A percentile compares a stretch with the other conserved stretches of the same genome.
Conservation (phyloP, 92 coral and sea anemone species). For the Epizoanthus ramosus region DNA sequence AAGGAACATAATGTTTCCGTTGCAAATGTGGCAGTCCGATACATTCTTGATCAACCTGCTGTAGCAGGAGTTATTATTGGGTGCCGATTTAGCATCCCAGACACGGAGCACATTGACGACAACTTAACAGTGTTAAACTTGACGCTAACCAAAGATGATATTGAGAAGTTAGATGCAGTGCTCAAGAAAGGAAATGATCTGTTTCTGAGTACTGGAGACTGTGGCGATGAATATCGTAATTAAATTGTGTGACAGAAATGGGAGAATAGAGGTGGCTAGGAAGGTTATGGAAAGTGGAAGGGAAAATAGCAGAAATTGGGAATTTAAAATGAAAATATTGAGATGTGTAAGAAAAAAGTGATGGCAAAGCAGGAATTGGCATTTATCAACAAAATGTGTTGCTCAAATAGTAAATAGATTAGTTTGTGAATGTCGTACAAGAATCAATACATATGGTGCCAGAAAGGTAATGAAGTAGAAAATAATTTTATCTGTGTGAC, state of each 20-base stretch:
- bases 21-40: constrained; percentile 83
- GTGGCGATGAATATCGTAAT: constrained; percentile 85
- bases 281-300: not conserved
- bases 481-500: too few relatives aligned
- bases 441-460: too few relatives aligned
- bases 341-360: too few relatives aligned
- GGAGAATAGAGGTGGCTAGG: not conserved
- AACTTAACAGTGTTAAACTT: constrained; percentile 67
- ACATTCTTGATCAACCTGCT: constrained; percentile 79
- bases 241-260: not conserved
- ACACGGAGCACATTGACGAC: constrained; percentile 68
- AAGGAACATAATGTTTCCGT: constrained; percentile 64
- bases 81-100: constrained; percentile 80
- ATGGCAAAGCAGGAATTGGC: too few relatives aligned
- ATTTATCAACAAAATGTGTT: too few relatives aligned
- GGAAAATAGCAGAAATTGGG: not conserved
- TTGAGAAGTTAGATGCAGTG: constrained; percentile 56
- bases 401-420: too few relatives aligned
- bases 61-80: constrained; percentile 82
- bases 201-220: constrained; percentile 81
- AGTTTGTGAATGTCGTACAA: too few relatives aligned
- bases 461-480: too few relatives aligned
- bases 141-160: constrained; percentile 50
- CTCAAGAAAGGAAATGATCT: constrained; percentile 73
- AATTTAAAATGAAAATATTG: too few relatives aligned